A percentile compares a stretch with the other conserved stretches of the same genome.
These are phyloP conservation scores for Cynoglossus semilaevis DNA, from an alignment of 2,113 vertebrate genomes.

Conservation along the genomic window DNA sequence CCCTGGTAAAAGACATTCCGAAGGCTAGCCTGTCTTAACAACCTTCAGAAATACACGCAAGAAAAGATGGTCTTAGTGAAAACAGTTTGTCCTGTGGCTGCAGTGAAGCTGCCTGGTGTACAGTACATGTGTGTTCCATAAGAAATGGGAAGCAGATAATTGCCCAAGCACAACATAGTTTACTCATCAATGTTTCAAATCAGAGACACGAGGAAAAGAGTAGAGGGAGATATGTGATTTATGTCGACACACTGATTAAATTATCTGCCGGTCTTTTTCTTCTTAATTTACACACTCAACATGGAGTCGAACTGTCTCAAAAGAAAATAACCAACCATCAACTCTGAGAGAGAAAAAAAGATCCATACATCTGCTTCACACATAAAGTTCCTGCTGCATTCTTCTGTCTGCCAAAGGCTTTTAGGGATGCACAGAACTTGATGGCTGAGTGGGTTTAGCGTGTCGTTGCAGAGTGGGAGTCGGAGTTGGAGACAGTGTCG, in stretches of 20 bases:
- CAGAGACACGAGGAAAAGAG: slow-evolving; percentile 51
- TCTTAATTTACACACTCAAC: slow-evolving; percentile 39
- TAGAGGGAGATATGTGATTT: slow-evolving; percentile 47
- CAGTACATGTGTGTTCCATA: slow-evolving; percentile 52
- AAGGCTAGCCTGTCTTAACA: too few species aligned
- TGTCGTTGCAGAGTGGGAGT: slow-evolving; percentile 37
- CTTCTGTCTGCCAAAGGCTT: slow-evolving; percentile 63
- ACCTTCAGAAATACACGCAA: too few species aligned
- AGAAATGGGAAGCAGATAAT: slow-evolving; percentile 62
- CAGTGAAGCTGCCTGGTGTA: slow-evolving; percentile 38
- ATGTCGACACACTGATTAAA: slow-evolving; percentile 55
- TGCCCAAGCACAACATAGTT: slow-evolving; percentile 55
- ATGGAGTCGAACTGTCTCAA: slow-evolving; percentile 30
- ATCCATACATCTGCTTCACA: slow-evolving; percentile 62
- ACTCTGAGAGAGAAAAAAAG: neutral
- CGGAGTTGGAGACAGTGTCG: slow-evolving; percentile 11
- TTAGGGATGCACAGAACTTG: slow-evolving; percentile 61
- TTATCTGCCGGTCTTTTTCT: slow-evolving; percentile 32
- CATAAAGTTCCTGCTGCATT: slow-evolving; percentile 61
- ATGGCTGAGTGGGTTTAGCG: slow-evolving; percentile 40
- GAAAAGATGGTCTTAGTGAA: too few species aligned
- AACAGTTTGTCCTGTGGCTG: slow-evolving; percentile 41
- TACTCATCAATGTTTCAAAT: slow-evolving; percentile 60
- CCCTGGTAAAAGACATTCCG: too few species aligned
- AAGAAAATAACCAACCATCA: neutral